These are phyloP conservation scores for Chymomyza costata DNA, from an alignment of 1,140 invertebrate species.

Conservation along the genomic window DNA sequence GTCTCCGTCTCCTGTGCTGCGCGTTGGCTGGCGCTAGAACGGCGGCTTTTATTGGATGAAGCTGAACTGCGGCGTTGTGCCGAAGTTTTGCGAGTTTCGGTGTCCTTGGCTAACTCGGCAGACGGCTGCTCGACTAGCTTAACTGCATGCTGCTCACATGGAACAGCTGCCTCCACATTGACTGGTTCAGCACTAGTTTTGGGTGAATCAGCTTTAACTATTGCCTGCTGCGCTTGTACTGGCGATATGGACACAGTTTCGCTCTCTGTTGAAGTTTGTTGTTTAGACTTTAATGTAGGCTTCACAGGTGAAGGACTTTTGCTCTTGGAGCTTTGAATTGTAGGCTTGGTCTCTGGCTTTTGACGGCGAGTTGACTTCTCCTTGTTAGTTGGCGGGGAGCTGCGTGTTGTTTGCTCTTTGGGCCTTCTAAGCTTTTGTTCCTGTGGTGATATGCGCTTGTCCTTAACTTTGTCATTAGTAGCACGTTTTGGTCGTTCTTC, in stretches of 20 bases:
- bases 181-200: constrained; percentile 1
- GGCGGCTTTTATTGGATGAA: constrained; percentile 44
- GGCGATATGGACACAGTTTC: constrained; percentile 34
- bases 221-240: constrained; percentile 7
- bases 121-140: not conserved
- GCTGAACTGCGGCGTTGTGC: constrained; percentile 17
- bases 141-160: too few species aligned
- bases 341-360: constrained; percentile 9
- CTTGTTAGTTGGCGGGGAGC: constrained; percentile 35
- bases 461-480: constrained; percentile 16
- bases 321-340: constrained; percentile 46
- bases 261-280: constrained; percentile 39
- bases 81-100: constrained; percentile 45
- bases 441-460: constrained; percentile 55
- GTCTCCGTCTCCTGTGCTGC: constrained; percentile 10
- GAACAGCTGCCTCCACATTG: too few species aligned
- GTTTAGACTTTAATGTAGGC: constrained; percentile 16
- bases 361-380: constrained; percentile 16
- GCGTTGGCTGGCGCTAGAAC: constrained; percentile 46
- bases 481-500: constrained; percentile 19
- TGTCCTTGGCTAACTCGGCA: constrained; percentile 14
- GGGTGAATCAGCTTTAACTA: not conserved
- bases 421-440: constrained; percentile 48
- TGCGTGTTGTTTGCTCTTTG: constrained; percentile 18
- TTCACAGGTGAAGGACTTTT: constrained; percentile 51